Base-by-base conservation (phyloP, 2,113 vertebrate genomes). In the Chionomys nivalis region DNA sequence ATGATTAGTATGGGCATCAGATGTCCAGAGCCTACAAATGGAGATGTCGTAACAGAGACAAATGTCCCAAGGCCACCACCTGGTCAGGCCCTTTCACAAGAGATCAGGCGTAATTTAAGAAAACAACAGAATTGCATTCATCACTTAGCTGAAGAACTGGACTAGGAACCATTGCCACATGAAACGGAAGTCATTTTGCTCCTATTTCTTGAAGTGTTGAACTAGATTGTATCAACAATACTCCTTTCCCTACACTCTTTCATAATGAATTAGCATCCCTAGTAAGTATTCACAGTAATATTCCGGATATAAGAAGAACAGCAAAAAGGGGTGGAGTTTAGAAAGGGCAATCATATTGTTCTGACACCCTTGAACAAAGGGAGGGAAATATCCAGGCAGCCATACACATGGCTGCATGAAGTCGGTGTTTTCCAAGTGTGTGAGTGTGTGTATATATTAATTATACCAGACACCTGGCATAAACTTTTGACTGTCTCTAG, bases 51-150 rank as follows among this genome's bases (percentile, higher is more conserved):
- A 94, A 66, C 78, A 93, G 61, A 93, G 96, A 79, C 98, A 97
- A 97, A 97, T 97, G 97, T 75, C 83, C 58, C 73, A 31, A 92
- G 91, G 44, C 78, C 0, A 33, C 87, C 95, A 95, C 93, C 79
- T 95, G 82, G 82, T 96, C 82, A 75, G 19, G 5, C 9, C 82
- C 26, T 87, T 55, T 47, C 77, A 14, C 42, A 93, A 96, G 89
- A 89, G 93, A 63, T 93, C 92, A 97, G 39, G 44, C 5, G 24
- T 93, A 91, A 94, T 82, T 79, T 82, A 95, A 78, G 72, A 92
- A 90, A 96, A 91, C 17, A 72, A 92, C 23, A 28, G 70, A 93
- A 92, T 76, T 88, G 55, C 23, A 65, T 11, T 85, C 65, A 65
- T 44, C 82, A 65, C 58, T 31, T 63, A 42, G 58, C 28, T 63